Evolutionary conservation across 2,797 vertebrate species (phyloP).

Genomic region (Synanceia verrucosa): DNA sequence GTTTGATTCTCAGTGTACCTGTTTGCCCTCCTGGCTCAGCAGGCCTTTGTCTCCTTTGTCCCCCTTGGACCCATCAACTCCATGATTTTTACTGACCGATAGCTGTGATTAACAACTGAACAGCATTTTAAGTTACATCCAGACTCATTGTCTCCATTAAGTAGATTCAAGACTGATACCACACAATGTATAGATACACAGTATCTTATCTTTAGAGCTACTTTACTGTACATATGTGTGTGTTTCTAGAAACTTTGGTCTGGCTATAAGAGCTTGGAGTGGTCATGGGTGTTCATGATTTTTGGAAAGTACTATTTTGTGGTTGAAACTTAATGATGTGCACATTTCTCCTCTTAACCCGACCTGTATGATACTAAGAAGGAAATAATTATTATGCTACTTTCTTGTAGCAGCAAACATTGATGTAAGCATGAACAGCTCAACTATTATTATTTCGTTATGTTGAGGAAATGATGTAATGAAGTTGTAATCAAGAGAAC

Average conservation of each 20-base stretch:
- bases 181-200: not conserved
- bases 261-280: not conserved
- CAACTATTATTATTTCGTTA: not conserved
- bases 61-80: constrained; percentile 85
- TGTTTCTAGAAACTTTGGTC: not conserved
- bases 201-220: not conserved
- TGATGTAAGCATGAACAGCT: not conserved
- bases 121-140: not conserved
- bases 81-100: constrained; percentile 64
- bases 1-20: constrained; percentile 63
- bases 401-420: not conserved
- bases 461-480: not conserved
- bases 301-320: not conserved
- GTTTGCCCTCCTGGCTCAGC: constrained; percentile 84
- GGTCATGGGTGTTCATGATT: not conserved
- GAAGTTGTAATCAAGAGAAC: not conserved
- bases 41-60: constrained; percentile 86
- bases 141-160: not conserved
- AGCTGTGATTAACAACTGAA: not conserved
- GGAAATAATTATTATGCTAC: not conserved
- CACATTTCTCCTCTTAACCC: not conserved
- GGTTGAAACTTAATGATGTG: not conserved
- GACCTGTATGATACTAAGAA: not conserved
- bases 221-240: not conserved
- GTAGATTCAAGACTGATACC: not conserved